Base-by-base conservation (phyloP, 2,797 vertebrate genomes). In the Leptoclinus maculatus region DNA sequence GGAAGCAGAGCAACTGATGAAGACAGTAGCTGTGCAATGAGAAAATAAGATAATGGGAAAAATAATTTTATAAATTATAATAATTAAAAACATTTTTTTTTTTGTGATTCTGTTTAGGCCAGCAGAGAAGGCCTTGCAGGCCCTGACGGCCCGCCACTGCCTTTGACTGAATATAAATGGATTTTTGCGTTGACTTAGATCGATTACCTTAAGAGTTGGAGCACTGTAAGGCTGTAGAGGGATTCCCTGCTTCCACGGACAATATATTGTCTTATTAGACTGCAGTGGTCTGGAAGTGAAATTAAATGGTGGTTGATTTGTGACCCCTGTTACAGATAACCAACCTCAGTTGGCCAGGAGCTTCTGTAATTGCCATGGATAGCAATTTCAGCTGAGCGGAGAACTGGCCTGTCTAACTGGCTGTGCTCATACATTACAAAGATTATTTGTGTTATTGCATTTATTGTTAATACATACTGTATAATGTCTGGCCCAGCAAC, bases 251-350 rank as follows among this genome's bases (percentile, higher is more conserved):
- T 67, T 41, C 17, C 21, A 16, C 27, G 19, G 27, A 59, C 41
- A 62, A 17, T n/a, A 62, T 38, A 10, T 27, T 23, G 38, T 62
- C 27, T 3, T 78, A 2, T 51, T 49, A 62, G 54, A 41, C 27
- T 60, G 14, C 32, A 57, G 32, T 54, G 32, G 63, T 65, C 38
- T 32, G 13, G 16, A 60, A 41, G 39, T 64, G 49, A 43, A 67
- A 59, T 71, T 10, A 77, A 83, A 69, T 21, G 27, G 21, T 47
- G 51, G 34, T 75, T 86, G 77, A 82, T 84, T 75, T 83, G 65
- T 71, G 78, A 66, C 51, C 39, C 49, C 47, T 73, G 51, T 76
- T 80, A 54, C 53, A 68, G 36, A 82, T 67, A 77, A 25, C 29
- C 14, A 41, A 39, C 13, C 36, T 58, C 49, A 54, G 49, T 45